Evolutionary conservation across 2,797 vertebrate species (phyloP).

Genomic region (Cynodonichthys magdalenae): DNA sequence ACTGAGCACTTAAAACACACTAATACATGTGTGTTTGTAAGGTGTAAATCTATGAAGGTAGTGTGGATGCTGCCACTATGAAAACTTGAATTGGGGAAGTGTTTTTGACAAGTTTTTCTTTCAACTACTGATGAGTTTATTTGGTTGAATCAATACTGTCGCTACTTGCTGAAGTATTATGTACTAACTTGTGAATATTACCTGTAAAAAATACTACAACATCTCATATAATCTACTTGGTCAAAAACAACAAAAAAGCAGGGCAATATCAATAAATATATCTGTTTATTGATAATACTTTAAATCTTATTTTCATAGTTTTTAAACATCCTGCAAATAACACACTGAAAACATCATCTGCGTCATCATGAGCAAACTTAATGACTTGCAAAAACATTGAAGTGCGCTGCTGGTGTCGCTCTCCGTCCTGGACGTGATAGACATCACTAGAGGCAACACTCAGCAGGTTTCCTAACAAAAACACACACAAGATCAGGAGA

Average conservation of each 20-base stretch:
- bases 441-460: conserved; percentile 57
- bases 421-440: conserved; percentile 43
- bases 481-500: conserved; percentile 46
- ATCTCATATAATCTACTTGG: conserved; percentile 21
- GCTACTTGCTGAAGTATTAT: conserved; percentile 16
- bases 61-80: conserved; percentile 8
- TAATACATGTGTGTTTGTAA: conserved; percentile 41
- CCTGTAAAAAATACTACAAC: conserved; percentile 23
- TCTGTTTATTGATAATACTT: conserved; percentile 68
- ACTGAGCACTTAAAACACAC: conserved; percentile 26
- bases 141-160: not conserved
- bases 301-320: conserved; percentile 11
- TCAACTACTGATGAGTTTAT: conserved; percentile 5
- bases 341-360: conserved; percentile 20
- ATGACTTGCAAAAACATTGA: conserved; percentile 26
- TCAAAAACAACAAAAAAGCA: conserved; percentile 33
- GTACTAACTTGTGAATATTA: conserved; percentile 28
- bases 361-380: conserved; percentile 37
- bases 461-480: conserved; percentile 57
- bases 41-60: conserved; percentile 5
- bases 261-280: conserved; percentile 73
- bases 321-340: conserved; percentile 14
- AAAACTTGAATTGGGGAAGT: not conserved
- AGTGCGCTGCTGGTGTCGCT: conserved; percentile 16
- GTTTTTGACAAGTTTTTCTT: not conserved